Evolutionary conservation across 1,140 invertebrate species (phyloP), one percentile per base, ranked within the genome.

Genomic region (Chironomus striatipennis): DNA sequence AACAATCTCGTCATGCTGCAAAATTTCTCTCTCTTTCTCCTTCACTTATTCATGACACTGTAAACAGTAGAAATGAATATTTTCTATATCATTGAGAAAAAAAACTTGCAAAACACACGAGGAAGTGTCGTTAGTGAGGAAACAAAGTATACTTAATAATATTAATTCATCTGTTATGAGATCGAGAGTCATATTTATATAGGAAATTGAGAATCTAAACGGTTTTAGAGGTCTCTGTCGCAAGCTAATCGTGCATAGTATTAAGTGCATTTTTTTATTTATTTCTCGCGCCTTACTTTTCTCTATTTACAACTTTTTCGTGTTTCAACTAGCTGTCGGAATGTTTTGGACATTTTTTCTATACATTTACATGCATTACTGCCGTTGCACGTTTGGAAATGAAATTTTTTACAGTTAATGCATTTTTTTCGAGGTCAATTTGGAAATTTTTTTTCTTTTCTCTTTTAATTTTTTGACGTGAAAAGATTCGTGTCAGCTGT

Each of bases 261-360:
- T 57, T 57, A 57, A 57, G 47, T 15, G 8, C 43, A 57, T n/a
- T 57, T 57, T 47, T 47, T 47, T 34, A 34, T 34, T 34, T 34
- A 34, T 57, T 57, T 57, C 47, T 57, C 47, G 47, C 47, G 47
- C 47, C 12, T 57, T 57, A 15, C 47, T 47, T 9, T 57, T 12
- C n/a, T 57, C n/a, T 57, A n/a, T 57, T 57, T 57, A 57, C 47
- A 57, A 57, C n/a, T 57, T 57, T 57, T 57, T 57, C 47, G 47
- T 57, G 47, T n/a, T 57, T 12, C 47, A 10, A 7, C 47, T 57
- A 10, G n/a, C 47, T 57, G 12, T n/a, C 24, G 24, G 24, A 34
- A 34, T 34, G 24, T 34, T 34, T 34, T 34, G 24, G 24, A 34
- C 24, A n/a, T n/a, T n/a, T n/a, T n/a, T n/a, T n/a, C n/a, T 34